phyloP scores from a whole-genome alignment of 2,888 invertebrate species.

The Zeuzera pyrina region DNA sequence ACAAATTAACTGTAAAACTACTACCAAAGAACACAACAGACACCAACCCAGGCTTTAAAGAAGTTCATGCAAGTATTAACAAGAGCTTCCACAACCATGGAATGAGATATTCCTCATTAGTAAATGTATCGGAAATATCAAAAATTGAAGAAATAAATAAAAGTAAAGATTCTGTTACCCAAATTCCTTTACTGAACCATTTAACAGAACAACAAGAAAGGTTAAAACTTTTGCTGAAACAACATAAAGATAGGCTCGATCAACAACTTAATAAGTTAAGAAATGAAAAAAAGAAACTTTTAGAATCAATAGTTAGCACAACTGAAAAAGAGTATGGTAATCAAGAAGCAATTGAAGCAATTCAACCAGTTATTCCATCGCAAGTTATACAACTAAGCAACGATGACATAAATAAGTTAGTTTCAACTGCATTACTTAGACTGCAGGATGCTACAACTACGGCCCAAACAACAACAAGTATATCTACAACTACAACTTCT shows the following conservation, averaged over 20 bases:
- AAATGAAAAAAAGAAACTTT: slow-evolving; percentile 32
- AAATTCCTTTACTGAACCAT: not conserved
- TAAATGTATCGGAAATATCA: slow-evolving; percentile 55
- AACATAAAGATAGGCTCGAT: slow-evolving; percentile 39
- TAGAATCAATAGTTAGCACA: slow-evolving; percentile 22
- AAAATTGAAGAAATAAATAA: slow-evolving; percentile 38
- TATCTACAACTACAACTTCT: slow-evolving; percentile 5
- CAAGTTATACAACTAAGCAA: no score
- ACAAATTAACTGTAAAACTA: slow-evolving; percentile 52
- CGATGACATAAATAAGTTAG: no score
- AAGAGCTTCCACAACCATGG: slow-evolving; percentile 53
- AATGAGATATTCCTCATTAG: slow-evolving; percentile 37
- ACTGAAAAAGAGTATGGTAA: slow-evolving; percentile 1
- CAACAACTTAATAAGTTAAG: slow-evolving; percentile 35
- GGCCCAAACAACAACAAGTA: no score
- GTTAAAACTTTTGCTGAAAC: slow-evolving; percentile 31
- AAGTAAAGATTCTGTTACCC: slow-evolving; percentile 9
- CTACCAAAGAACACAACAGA: slow-evolving; percentile 39
- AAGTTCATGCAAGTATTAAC: slow-evolving; percentile 54
- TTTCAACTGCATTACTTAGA: no score
- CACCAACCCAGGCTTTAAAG: slow-evolving; percentile 41
- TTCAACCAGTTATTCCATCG: no score
- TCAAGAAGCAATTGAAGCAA: no score
- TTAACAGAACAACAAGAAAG: slow-evolving; percentile 23
- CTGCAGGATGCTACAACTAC: no score